Base-by-base conservation (phyloP, 2,888 invertebrate species). In the Erpobdella octoculata region DNA sequence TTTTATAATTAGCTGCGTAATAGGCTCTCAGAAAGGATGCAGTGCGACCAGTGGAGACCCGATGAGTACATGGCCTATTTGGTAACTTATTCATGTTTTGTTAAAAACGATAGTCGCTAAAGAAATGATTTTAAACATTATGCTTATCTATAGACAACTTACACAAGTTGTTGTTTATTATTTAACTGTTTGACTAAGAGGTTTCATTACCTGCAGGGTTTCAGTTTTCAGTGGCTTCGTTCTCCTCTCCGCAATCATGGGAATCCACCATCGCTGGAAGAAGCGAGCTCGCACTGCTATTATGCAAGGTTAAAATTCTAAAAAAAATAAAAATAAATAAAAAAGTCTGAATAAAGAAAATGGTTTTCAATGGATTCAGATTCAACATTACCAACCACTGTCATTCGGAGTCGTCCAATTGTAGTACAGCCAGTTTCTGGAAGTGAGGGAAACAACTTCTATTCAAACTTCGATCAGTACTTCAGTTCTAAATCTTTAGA, bases 191-290 rank as follows among this genome's bases (percentile, higher is more conserved):
- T 5, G 6, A 1, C 28, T 53, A n/a, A 48, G n/a, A 6, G 21
- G 6, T 62, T 15, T 62, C 31, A 1, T 62, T 35, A n/a, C 31
- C 2, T 9, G n/a, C n/a, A 62, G 62, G 62, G 31, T 62, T 31
- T 62, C 62, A n/a, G 31, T 62, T 35, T 35, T 62, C 31, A n/a
- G 31, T 31, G 62, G 62, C 28, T 33, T 62, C 33, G 28, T 62
- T 28, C 25, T 62, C 31, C 33, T 62, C 9, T 31, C 62, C 31
- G 33, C 33, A 31, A 35, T 35, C 31, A 62, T 62, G 62, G 62
- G 33, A 33, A 8, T 62, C 33, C 62, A 62, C 33, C 62, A 62
- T 15, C 53, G 53, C 53, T 53, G 53, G 53, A 53, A 53, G 53
- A 53, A 53, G 28, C 18, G 25, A 9, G 28, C 53, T 8, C 53